Percentiles rank a stretch among this genome's conserved stretches.
Conservation (phyloP, 1,140 invertebrate species). For the Nomia melanderi region DNA sequence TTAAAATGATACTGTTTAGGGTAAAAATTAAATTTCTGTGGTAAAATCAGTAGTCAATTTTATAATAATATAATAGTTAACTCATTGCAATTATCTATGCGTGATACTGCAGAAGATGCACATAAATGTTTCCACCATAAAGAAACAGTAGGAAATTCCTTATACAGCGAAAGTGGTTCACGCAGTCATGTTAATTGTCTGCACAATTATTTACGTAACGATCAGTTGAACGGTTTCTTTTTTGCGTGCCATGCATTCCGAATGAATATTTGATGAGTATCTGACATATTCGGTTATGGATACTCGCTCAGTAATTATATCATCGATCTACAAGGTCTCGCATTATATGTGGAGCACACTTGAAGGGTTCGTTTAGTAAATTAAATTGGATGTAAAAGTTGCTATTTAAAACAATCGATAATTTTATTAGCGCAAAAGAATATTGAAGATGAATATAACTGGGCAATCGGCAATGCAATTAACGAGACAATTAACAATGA, state of each 20-base stretch:
- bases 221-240: conserved; percentile 9
- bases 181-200: conserved; percentile 14
- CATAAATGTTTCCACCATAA: not conserved
- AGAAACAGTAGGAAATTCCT: not conserved
- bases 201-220: conserved; percentile 49
- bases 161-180: conserved; percentile 25
- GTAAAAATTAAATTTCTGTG: too few relatives aligned
- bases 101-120: not conserved
- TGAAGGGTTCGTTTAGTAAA: too few relatives aligned
- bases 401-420: too few relatives aligned
- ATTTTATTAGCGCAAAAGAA: too few relatives aligned
- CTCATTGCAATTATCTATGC: not conserved
- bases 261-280: conserved; percentile 23
- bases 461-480: too few relatives aligned
- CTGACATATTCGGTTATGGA: not conserved
- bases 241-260: conserved; percentile 21
- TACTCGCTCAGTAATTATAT: conserved; percentile 14
- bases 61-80: not conserved
- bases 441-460: too few relatives aligned
- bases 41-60: too few relatives aligned
- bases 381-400: too few relatives aligned
- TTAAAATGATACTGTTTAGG: too few relatives aligned
- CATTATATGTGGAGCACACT: not conserved
- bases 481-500: too few relatives aligned
- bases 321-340: not conserved